Conservation (phyloP, 2,888 invertebrate species). For the Aphidius colemani region DNA sequence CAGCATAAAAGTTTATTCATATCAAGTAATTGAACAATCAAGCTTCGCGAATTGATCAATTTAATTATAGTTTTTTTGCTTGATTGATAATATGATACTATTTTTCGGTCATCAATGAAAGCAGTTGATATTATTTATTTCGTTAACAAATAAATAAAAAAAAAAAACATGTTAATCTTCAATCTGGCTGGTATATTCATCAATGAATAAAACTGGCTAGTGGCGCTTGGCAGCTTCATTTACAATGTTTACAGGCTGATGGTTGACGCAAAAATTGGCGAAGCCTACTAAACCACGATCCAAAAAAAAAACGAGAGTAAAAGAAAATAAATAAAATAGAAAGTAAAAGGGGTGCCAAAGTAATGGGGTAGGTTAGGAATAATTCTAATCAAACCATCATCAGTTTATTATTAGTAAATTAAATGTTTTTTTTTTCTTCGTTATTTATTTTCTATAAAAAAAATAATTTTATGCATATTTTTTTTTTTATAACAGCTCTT, state of each 20-base stretch:
- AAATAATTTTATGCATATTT: background rate
- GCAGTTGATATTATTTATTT: background rate
- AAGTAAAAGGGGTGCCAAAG: constrained; percentile 50
- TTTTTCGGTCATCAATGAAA: too few relatives aligned
- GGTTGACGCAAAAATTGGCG: constrained; percentile 57
- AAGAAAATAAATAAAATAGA: constrained; percentile 18
- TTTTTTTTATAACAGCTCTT: background rate
- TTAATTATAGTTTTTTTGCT: too few relatives aligned
- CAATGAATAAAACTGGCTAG: constrained; percentile 23
- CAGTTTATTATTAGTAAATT: background rate
- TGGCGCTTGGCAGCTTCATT: constrained; percentile 52
- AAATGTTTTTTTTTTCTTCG: constrained; percentile 7
- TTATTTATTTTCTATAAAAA: constrained; percentile 10
- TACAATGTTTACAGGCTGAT: constrained; percentile 53
- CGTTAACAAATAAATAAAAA: too few relatives aligned
- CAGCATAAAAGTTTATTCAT: too few relatives aligned
- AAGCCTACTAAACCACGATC: constrained; percentile 43
- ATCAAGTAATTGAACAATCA: too few relatives aligned
- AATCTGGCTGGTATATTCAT: constrained; percentile 2
- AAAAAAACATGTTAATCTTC: background rate
- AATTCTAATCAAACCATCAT: constrained; percentile 20
- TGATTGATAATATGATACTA: too few relatives aligned
- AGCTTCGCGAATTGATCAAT: too few relatives aligned
- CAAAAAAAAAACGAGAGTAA: constrained; percentile 21
- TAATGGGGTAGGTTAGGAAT: constrained; percentile 56